Conservation (phyloP, 2,797 vertebrate species). For the Peromyscus melanophrys region DNA sequence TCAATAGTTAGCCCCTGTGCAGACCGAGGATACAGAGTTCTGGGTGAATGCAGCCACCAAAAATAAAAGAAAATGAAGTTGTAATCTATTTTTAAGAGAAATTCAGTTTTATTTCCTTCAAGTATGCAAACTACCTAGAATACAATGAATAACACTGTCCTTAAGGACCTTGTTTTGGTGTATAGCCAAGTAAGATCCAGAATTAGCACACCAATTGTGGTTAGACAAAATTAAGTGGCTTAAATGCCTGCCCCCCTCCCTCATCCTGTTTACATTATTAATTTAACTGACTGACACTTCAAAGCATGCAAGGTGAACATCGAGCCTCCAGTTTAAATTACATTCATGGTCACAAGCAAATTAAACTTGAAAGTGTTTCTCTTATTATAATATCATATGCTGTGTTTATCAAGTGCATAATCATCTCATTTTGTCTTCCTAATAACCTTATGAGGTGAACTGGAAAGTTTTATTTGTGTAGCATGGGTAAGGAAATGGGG, state of each 20-base stretch:
- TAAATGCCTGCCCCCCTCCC: background rate
- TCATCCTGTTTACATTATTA: conserved; percentile 70
- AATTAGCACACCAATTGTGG: conserved; percentile 55
- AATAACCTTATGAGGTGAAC: background rate
- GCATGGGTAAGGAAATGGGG: conserved; percentile 7
- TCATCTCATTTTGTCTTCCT: conserved; percentile 43
- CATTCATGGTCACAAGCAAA: conserved; percentile 9
- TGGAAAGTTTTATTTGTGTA: conserved; percentile 37
- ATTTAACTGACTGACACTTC: conserved; percentile 63
- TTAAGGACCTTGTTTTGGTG: conserved; percentile 67
- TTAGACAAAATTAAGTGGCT: conserved; percentile 63
- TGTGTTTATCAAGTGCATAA: background rate
- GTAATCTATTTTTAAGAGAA: background rate
- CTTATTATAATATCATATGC: background rate
- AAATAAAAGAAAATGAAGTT: conserved; percentile 1
- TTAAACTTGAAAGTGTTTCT: background rate
- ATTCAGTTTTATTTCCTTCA: conserved; percentile 57
- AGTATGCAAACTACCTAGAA: conserved; percentile 28
- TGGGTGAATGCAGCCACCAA: background rate
- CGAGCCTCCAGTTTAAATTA: conserved; percentile 48
- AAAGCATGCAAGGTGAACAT: conserved; percentile 63
- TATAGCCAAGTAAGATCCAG: conserved; percentile 24
- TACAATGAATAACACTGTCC: conserved; percentile 38
- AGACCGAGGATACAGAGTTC: background rate
- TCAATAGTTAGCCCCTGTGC: background rate